Percentiles rank a stretch among this genome's conserved stretches.
phyloP scores from a whole-genome alignment of 2,888 invertebrate species.

The Ariolimax columbianus region DNA sequence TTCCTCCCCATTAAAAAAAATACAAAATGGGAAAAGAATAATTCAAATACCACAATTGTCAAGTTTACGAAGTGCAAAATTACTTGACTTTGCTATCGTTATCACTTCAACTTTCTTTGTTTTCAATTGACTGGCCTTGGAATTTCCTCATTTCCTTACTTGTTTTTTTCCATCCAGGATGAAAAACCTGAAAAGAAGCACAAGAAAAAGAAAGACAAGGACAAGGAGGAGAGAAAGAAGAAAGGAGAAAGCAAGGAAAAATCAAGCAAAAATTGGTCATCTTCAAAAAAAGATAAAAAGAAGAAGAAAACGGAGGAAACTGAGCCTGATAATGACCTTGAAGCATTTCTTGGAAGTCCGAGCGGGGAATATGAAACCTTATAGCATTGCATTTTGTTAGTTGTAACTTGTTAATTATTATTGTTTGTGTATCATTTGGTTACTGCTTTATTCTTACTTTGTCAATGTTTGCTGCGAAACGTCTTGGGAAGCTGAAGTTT shows the following conservation, averaged over 20 bases:
- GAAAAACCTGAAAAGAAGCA: conserved; percentile 49
- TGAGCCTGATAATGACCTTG: conserved; percentile 67
- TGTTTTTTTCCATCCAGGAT: background rate
- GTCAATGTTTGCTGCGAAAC: no score
- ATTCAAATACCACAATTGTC: no score
- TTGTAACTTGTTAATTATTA: background rate
- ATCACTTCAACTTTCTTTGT: no score
- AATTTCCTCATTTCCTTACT: no score
- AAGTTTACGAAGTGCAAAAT: no score
- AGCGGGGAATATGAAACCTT: conserved; percentile 66
- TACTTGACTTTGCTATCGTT: no score
- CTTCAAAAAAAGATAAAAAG: conserved; percentile 44
- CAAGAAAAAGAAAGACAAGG: conserved; percentile 49
- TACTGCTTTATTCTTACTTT: no score
- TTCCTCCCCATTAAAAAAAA: no score
- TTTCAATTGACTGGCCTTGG: no score
- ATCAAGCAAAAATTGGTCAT: conserved; percentile 49
- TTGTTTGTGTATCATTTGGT: no score
- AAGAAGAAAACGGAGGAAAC: conserved; percentile 56
- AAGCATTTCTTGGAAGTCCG: conserved; percentile 70
- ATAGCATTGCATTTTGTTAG: conserved; percentile 47
- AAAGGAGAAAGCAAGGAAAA: conserved; percentile 32
- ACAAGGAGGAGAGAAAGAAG: conserved; percentile 37
- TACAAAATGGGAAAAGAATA: no score
- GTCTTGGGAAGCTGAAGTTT: no score